Conservation (phyloP, 2,888 invertebrate genomes). For the Tricholauxania praeusta region DNA sequence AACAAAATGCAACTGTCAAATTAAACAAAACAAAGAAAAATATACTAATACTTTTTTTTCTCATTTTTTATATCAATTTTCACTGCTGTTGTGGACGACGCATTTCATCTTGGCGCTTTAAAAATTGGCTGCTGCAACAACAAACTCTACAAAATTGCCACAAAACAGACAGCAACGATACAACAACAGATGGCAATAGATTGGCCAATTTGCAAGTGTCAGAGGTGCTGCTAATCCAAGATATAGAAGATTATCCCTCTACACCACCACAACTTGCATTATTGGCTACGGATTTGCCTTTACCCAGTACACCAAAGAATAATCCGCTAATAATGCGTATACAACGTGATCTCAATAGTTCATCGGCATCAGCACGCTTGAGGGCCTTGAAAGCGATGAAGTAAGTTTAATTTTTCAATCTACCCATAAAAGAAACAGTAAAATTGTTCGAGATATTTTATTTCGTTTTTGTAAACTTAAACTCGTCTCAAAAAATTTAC, state of each 20-base stretch:
- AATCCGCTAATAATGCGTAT: constrained; percentile 53
- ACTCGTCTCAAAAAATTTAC: no score
- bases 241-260: constrained; percentile 12
- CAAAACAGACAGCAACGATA: constrained; percentile 18
- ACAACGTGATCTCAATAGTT: constrained; percentile 64
- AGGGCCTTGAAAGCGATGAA: constrained; percentile 63
- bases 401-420: constrained; percentile 50
- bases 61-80: neutral
- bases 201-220: neutral
- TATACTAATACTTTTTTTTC: constrained; percentile 17
- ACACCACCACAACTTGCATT: constrained; percentile 37
- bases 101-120: neutral
- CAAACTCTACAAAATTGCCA: neutral
- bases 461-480: no score
- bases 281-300: constrained; percentile 34
- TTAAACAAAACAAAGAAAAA: constrained; percentile 24
- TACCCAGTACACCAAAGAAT: constrained; percentile 41
- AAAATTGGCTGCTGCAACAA: no score
- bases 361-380: constrained; percentile 59
- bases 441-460: no score
- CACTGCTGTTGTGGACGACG: constrained; percentile 4
- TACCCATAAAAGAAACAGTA: no score
- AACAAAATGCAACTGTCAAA: constrained; percentile 25
- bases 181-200: constrained; percentile 7
- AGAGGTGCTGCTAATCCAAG: neutral